Percentiles rank a stretch among this genome's conserved stretches.
phyloP scores from a whole-genome alignment of 2,113 vertebrate genomes.

The Dipodomys spectabilis region DNA sequence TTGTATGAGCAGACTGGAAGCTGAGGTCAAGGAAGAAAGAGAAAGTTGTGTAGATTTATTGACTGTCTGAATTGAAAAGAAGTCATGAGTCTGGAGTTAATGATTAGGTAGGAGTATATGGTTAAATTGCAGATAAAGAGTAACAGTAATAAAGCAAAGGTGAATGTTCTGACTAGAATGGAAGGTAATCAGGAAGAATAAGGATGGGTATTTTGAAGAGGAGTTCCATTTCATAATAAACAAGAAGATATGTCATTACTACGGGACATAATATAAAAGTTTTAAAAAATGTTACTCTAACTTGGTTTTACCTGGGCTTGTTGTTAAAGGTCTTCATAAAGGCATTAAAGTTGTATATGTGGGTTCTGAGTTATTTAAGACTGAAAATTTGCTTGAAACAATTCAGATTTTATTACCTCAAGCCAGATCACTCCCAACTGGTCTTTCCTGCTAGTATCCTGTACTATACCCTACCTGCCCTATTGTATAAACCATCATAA shows the following conservation, averaged over 20 bases:
- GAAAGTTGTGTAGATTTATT: slow-evolving; percentile 47
- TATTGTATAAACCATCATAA: slow-evolving; percentile 8
- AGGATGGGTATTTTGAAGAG: slow-evolving; percentile 54
- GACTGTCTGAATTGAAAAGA: slow-evolving; percentile 31
- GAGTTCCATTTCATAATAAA: slow-evolving; percentile 43
- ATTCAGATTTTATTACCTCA: not conserved
- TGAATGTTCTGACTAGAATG: slow-evolving; percentile 50
- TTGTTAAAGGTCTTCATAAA: slow-evolving; percentile 23
- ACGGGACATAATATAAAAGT: not conserved
- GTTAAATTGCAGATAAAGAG: slow-evolving; percentile 60
- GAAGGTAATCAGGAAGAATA: not conserved
- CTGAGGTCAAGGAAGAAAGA: not conserved
- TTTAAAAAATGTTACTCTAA: too few species aligned
- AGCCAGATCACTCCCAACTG: not conserved
- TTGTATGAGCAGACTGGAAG: slow-evolving; percentile 31
- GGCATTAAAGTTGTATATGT: slow-evolving; percentile 4
- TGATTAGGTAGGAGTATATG: slow-evolving; percentile 46
- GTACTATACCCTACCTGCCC: not conserved
- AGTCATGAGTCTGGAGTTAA: slow-evolving; percentile 28
- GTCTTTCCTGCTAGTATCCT: not conserved
- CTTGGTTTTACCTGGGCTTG: not conserved
- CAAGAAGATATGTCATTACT: slow-evolving; percentile 40
- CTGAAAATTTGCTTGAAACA: slow-evolving; percentile 39
- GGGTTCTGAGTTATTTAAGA: slow-evolving; percentile 17
- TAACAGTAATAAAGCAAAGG: slow-evolving; percentile 64